These are phyloP conservation scores for Euura saliciscinereae DNA, from an alignment of 1,140 invertebrate species.

Conservation along the genomic window DNA sequence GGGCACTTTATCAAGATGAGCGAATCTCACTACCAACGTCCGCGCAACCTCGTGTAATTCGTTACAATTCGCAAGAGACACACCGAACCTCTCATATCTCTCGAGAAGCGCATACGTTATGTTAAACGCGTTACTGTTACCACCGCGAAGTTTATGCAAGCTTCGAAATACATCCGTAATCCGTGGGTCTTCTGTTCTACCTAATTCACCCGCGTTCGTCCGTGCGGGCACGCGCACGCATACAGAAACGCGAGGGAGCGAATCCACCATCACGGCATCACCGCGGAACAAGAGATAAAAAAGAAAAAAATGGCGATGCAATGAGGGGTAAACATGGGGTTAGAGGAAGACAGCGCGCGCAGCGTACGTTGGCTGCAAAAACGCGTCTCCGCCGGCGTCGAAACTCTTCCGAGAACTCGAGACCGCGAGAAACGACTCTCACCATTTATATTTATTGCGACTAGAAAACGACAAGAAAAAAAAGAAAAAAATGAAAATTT, in stretches of 20 bases:
- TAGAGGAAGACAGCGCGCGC: background rate
- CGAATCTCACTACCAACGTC: background rate
- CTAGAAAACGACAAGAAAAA: no score
- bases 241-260: no score
- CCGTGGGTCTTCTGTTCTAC: no score
- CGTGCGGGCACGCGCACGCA: slow-evolving; percentile 4
- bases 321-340: slow-evolving; percentile 8
- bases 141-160: no score
- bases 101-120: background rate
- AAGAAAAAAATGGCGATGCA: slow-evolving; percentile 11
- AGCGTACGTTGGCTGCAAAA: slow-evolving; percentile 36
- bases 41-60: slow-evolving; percentile 4
- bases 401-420: slow-evolving; percentile 36
- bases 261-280: no score
- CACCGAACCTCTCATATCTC: background rate
- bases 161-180: no score
- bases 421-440: slow-evolving; percentile 18
- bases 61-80: background rate
- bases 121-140: no score
- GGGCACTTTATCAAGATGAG: slow-evolving; percentile 1
- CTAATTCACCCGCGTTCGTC: no score
- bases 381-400: slow-evolving; percentile 44
- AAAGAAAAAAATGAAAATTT: no score
- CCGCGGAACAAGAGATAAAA: background rate
- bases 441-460: background rate